Evolutionary conservation across 2,888 invertebrate species (phyloP).

Genomic region (Unio pictorum): DNA sequence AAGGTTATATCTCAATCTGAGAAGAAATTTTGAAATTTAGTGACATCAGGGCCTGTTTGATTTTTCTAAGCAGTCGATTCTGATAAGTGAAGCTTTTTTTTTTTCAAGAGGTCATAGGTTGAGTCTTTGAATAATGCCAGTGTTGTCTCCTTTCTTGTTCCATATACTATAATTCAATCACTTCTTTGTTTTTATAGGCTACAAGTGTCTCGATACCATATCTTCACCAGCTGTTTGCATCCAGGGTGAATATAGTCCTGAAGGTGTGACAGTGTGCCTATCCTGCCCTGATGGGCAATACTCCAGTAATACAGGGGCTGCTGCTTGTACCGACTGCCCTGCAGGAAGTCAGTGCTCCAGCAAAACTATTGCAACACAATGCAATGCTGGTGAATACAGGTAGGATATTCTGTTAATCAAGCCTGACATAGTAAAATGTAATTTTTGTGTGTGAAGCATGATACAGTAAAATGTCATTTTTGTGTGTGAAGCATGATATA

Average conservation of each 20-base stretch:
- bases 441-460: too few relatives aligned
- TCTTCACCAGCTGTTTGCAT: slow-evolving; percentile 25
- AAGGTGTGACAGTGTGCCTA: slow-evolving; percentile 25
- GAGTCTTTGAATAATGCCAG: too few relatives aligned
- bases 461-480: too few relatives aligned
- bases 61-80: too few relatives aligned
- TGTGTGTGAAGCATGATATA: too few relatives aligned
- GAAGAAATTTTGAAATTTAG: too few relatives aligned
- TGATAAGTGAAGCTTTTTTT: too few relatives aligned
- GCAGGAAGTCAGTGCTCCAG: slow-evolving; percentile 50
- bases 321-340: slow-evolving; percentile 51
- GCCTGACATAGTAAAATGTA: background rate
- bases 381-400: slow-evolving; percentile 52
- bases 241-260: slow-evolving; percentile 46
- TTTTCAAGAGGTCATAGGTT: too few relatives aligned
- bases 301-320: slow-evolving; percentile 20
- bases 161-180: background rate
- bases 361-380: slow-evolving; percentile 25
- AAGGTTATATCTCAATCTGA: too few relatives aligned
- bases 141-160: too few relatives aligned
- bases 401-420: slow-evolving; percentile 5
- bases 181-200: slow-evolving; percentile 9
- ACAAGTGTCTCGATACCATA: slow-evolving; percentile 14
- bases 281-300: slow-evolving; percentile 50
- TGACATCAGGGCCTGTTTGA: too few relatives aligned